These are phyloP conservation scores for Pteronotus mesoamericanus DNA, from an alignment of 2,797 vertebrate genomes.

Conservation along the genomic window DNA sequence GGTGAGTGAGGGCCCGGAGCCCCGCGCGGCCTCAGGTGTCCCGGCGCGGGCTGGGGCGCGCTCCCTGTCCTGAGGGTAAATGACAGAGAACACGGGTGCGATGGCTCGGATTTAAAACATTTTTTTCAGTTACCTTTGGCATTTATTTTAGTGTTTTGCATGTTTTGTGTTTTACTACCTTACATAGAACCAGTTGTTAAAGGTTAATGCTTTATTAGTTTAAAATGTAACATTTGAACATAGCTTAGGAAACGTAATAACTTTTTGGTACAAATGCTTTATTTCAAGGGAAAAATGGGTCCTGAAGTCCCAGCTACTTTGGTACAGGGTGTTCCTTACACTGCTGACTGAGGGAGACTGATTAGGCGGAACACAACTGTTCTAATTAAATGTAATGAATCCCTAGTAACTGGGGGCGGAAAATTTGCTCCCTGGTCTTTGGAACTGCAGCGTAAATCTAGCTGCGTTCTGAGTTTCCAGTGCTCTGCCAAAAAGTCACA, in stretches of 20 bases:
- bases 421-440: not conserved
- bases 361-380: not conserved
- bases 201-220: not conserved
- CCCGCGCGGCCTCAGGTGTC: too few species aligned
- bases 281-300: not conserved
- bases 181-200: not conserved
- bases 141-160: not conserved
- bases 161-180: not conserved
- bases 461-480: not conserved
- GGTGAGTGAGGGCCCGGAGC: too few species aligned
- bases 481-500: slow-evolving; percentile 8
- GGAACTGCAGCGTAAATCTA: not conserved
- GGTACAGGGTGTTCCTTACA: not conserved
- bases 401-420: not conserved
- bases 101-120: not conserved
- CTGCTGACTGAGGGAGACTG: not conserved
- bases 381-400: slow-evolving; percentile 10
- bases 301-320: not conserved
- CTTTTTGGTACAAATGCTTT: slow-evolving; percentile 19
- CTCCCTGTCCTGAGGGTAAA: not conserved
- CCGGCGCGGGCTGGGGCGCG: too few species aligned
- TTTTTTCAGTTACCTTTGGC: not conserved
- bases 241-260: not conserved
- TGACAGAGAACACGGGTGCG: not conserved
- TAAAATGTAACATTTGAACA: not conserved